Percentiles rank a stretch among this genome's conserved stretches.
These are phyloP conservation scores for Cyphomyrus discorhynchus DNA, from an alignment of 2,113 vertebrate genomes.

Conservation along the genomic window DNA sequence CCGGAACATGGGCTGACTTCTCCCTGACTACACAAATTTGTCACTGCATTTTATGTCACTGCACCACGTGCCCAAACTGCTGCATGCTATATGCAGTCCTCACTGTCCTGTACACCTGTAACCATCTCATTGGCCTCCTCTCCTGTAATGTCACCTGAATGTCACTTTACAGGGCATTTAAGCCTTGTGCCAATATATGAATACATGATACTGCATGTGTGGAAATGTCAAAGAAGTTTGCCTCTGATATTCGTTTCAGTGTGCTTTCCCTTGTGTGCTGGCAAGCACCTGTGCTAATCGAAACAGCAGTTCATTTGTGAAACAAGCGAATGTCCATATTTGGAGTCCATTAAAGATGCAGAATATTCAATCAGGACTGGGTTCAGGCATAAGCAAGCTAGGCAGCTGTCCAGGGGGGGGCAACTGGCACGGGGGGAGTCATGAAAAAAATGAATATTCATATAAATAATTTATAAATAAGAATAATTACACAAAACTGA, in stretches of 20 bases:
- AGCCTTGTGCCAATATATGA: not conserved
- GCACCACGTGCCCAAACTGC: constrained; percentile 48
- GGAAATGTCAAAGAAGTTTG: not conserved
- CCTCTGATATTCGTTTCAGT: not conserved
- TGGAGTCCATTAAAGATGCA: not conserved
- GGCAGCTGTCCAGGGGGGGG: not conserved
- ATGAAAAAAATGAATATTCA: not conserved
- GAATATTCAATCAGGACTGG: not conserved
- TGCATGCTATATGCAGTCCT: not conserved
- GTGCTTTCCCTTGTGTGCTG: not conserved
- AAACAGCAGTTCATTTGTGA: not conserved
- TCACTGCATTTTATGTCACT: constrained; percentile 50
- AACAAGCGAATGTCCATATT: not conserved
- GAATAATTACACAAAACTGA: not conserved
- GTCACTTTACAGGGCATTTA: not conserved
- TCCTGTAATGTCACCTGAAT: not conserved
- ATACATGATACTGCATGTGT: not conserved
- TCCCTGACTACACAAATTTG: constrained; percentile 60
- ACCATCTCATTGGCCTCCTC: not conserved
- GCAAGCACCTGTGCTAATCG: not conserved
- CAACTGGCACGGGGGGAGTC: not conserved
- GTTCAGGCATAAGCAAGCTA: not conserved
- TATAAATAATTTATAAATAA: not conserved
- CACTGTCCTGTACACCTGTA: not conserved
- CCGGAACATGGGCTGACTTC: constrained; percentile 52